These are phyloP conservation scores for Gila orcuttii DNA, from an alignment of 2,113 vertebrate genomes.

Conservation along the genomic window DNA sequence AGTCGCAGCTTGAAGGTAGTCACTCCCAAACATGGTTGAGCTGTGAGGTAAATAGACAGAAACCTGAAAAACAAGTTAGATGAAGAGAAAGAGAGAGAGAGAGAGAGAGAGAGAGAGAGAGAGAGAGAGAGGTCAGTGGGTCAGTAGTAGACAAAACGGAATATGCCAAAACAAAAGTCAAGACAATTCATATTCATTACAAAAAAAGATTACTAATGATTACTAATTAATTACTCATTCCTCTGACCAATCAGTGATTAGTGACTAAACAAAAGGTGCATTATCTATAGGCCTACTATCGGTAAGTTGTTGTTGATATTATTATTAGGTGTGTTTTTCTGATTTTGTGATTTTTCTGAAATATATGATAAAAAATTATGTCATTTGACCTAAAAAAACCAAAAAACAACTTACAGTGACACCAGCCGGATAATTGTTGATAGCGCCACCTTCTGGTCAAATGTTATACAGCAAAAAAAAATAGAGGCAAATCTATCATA, in stretches of 20 bases:
- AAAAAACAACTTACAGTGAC: background rate
- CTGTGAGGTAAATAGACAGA: constrained; percentile 12
- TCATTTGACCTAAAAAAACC: background rate
- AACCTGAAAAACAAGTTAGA: constrained; percentile 67
- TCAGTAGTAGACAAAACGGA: background rate
- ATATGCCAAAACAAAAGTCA: background rate
- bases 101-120: constrained; percentile 14
- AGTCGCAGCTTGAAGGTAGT: background rate
- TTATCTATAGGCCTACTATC: background rate
- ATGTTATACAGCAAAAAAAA: background rate
- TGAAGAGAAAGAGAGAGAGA: constrained; percentile 15
- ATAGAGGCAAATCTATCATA: too few relatives aligned
- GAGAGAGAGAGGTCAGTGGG: background rate
- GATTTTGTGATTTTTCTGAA: background rate
- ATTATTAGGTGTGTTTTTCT: background rate
- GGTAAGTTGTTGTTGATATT: background rate
- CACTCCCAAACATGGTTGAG: constrained; percentile 50
- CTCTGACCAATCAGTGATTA: too few relatives aligned
- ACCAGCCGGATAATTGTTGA: background rate
- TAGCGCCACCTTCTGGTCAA: background rate
- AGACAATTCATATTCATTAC: background rate
- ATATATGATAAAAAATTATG: too few relatives aligned
- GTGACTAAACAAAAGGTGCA: background rate
- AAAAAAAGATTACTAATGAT: background rate
- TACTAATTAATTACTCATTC: too few relatives aligned